Evolutionary conservation across 2,888 invertebrate genomes (phyloP), one percentile per base, ranked within the genome.

Genomic region (Phania funesta): DNA sequence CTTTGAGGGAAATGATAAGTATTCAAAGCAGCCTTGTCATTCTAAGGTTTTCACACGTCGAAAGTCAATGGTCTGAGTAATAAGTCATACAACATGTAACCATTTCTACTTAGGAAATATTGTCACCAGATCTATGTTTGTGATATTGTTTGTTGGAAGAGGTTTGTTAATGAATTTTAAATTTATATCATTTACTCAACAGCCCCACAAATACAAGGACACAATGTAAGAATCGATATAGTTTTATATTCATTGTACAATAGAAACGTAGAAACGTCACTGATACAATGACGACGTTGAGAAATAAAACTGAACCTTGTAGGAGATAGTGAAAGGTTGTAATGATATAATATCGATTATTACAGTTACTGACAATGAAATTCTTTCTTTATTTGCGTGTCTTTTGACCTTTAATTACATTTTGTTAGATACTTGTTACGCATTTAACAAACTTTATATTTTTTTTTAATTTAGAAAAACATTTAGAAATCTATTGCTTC

Each of bases 21-120:
- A 16, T 26, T 41, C 3, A n/a, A 20, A 20, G 29, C 8, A 60
- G 48, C 71, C 58, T 60, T 71, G 71, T 38, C n/a, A 38, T 35
- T 48, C 24, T 26, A 24, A 58, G 48, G n/a, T 11, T n/a, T 18
- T 16, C 13, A 0, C 7, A 9, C n/a, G n/a, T 38, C 4, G 64
- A 48, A 65, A 74, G 62, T 52, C 73, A 73, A 54, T 46, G n/a
- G 74, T 64, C 35, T 54, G 32, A 44, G 35, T 56, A 74, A 44
- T 32, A 64, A 38, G 13, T 46, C 54, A 46, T 16, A 60, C 26
- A 6, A 16, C 41, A 50, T n/a, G 1, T 16, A 9, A 52, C 9
- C 5, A 38, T 11, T 11, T 41, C 5, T 1, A 38, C 13, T 41
- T 41, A 3, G 16, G 32, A 11, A 18, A 46, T 20, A 44, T 56